These are phyloP conservation scores for Gambelia wislizenii DNA, from an alignment of 2,797 vertebrate species.

Conservation along the genomic window DNA sequence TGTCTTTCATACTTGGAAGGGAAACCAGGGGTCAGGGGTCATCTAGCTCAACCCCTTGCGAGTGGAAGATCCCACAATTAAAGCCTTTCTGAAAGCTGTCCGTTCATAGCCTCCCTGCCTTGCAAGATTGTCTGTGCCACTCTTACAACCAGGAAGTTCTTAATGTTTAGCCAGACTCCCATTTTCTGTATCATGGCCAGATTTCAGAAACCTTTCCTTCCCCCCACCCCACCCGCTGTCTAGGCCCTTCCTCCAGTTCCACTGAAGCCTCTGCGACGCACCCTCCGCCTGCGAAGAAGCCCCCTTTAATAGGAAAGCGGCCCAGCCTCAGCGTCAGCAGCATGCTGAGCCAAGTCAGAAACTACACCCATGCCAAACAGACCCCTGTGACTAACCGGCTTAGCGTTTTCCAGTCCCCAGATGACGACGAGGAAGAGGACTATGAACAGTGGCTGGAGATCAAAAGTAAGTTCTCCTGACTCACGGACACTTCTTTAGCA, in stretches of 20 bases:
- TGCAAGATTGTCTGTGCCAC: too few species aligned
- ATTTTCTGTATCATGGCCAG: not conserved
- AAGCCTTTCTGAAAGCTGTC: too few species aligned
- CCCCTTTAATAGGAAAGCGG: conserved; percentile 85
- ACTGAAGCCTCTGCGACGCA: conserved; percentile 1
- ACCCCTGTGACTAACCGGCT: conserved; percentile 84
- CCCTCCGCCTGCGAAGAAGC: conserved; percentile 79
- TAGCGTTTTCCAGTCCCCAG: conserved; percentile 92
- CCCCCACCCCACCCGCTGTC: not conserved
- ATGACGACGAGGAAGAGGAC: conserved; percentile 88
- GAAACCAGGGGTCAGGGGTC: too few species aligned
- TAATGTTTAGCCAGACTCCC: too few species aligned
- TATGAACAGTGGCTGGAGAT: conserved; percentile 91
- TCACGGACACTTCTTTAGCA: too few species aligned
- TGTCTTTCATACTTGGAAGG: too few species aligned
- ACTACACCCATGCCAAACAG: conserved; percentile 88
- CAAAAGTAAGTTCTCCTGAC: conserved; percentile 85
- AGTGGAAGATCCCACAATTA: too few species aligned
- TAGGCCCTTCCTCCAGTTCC: conserved; percentile 66
- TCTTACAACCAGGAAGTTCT: too few species aligned
- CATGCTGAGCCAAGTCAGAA: conserved; percentile 90
- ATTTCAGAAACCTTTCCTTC: not conserved
- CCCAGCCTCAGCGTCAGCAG: conserved; percentile 86
- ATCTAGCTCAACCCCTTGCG: too few species aligned
- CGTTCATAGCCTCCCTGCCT: too few species aligned